Evolutionary conservation across 2,888 invertebrate genomes (phyloP).

Genomic region (Epirrhoe tristata): DNA sequence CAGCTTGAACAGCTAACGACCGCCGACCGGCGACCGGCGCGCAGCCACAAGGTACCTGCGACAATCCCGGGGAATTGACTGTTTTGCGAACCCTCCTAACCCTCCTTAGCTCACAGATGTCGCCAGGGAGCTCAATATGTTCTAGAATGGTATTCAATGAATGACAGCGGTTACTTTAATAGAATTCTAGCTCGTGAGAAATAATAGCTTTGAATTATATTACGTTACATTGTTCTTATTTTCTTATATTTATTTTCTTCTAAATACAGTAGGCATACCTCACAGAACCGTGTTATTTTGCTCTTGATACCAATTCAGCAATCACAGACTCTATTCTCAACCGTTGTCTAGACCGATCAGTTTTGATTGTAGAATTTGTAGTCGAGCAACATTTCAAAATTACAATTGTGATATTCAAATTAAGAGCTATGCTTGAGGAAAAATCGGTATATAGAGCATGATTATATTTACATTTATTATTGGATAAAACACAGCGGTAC

Average conservation of each 20-base stretch:
- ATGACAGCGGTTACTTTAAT: background rate
- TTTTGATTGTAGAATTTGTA: no score
- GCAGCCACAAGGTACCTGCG: background rate
- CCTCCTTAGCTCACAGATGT: background rate
- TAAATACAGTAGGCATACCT: no score
- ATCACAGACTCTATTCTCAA: no score
- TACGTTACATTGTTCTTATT: no score
- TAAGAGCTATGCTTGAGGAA: no score
- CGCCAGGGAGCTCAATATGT: background rate
- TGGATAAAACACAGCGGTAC: background rate
- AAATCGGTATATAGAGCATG: background rate
- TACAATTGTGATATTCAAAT: no score
- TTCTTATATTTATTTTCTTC: no score
- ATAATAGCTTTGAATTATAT: background rate
- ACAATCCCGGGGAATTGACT: background rate
- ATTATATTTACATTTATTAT: background rate
- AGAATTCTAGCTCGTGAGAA: background rate
- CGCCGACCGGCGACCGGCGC: background rate
- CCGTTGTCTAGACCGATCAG: no score
- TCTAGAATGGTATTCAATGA: background rate
- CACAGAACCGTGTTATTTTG: no score
- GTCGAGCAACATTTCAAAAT: no score
- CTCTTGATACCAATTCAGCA: no score
- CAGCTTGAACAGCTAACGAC: constrained; percentile 4
- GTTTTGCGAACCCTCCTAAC: background rate